Evolutionary conservation across 2,113 vertebrate genomes (phyloP).

Genomic region (Noctilio leporinus): DNA sequence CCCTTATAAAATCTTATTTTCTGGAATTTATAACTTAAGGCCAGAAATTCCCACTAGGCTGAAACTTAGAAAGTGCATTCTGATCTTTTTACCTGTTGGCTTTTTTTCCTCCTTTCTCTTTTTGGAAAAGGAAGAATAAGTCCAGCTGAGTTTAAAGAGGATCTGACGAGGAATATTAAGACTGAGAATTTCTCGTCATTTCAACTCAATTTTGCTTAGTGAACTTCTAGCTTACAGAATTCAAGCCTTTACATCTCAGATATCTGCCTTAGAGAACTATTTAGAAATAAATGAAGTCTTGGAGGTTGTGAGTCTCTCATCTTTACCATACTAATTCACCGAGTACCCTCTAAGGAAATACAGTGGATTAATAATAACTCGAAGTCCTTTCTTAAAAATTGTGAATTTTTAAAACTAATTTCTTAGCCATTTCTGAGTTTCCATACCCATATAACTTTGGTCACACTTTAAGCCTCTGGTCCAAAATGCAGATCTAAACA

Average conservation of each 20-base stretch:
- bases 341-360: background rate
- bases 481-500: background rate
- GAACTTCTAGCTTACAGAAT: slow-evolving; percentile 19
- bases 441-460: background rate
- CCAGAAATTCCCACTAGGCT: slow-evolving; percentile 68
- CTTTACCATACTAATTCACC: slow-evolving; percentile 32
- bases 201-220: slow-evolving; percentile 46
- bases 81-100: slow-evolving; percentile 50
- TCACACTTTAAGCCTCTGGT: background rate
- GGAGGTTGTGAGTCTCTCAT: background rate
- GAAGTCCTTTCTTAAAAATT: background rate
- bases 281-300: slow-evolving; percentile 13
- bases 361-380: background rate
- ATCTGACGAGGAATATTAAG: background rate
- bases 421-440: background rate
- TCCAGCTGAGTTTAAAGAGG: slow-evolving; percentile 28
- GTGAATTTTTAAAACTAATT: background rate
- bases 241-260: slow-evolving; percentile 30
- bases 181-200: slow-evolving; percentile 43
- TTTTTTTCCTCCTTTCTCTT: background rate
- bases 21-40: slow-evolving; percentile 76
- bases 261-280: background rate
- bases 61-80: slow-evolving; percentile 63
- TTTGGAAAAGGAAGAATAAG: background rate
- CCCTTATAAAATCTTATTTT: slow-evolving; percentile 72